Conservation (phyloP, 2,888 invertebrate genomes). For the Parochlus steinenii region DNA sequence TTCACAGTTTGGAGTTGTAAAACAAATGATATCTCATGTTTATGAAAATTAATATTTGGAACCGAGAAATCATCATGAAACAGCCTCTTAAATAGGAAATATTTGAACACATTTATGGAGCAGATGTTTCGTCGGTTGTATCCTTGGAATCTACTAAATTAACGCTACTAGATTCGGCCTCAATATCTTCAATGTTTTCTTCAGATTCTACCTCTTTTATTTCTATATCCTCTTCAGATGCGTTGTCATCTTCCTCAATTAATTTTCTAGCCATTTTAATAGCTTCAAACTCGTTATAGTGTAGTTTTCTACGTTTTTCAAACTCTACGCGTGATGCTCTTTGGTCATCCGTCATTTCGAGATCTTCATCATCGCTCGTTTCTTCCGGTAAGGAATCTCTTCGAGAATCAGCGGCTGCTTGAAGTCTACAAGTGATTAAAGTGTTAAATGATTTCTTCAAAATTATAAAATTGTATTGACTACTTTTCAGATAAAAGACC, state of each 20-base stretch:
- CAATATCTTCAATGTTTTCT: slow-evolving; percentile 6
- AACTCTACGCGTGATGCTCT: slow-evolving; percentile 61
- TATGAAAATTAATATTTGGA: no score
- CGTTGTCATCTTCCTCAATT: slow-evolving; percentile 78
- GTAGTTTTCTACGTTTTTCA: slow-evolving; percentile 85
- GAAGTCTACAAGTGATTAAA: no score
- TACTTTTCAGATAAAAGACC: slow-evolving; percentile 63
- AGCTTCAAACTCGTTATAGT: slow-evolving; percentile 96
- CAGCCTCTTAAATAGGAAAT: no score
- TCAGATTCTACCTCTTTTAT: slow-evolving; percentile 15
- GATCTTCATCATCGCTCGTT: slow-evolving; percentile 24
- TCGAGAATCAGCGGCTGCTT: slow-evolving; percentile 5
- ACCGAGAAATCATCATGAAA: no score
- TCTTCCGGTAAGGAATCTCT: slow-evolving; percentile 19
- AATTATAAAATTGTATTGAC: slow-evolving; percentile 16
- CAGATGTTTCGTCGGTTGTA: neutral
- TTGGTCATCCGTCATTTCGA: slow-evolving; percentile 34
- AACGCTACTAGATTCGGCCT: neutral
- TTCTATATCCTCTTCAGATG: slow-evolving; percentile 44
- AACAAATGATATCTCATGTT: no score
- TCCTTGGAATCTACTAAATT: slow-evolving; percentile 2
- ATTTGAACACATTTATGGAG: neutral
- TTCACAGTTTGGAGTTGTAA: no score
- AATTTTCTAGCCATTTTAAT: slow-evolving; percentile 81
- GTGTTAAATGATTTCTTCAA: slow-evolving; percentile 1